phyloP scores from a whole-genome alignment of 1,140 invertebrate genomes.

The Coenobita brevimanus region DNA sequence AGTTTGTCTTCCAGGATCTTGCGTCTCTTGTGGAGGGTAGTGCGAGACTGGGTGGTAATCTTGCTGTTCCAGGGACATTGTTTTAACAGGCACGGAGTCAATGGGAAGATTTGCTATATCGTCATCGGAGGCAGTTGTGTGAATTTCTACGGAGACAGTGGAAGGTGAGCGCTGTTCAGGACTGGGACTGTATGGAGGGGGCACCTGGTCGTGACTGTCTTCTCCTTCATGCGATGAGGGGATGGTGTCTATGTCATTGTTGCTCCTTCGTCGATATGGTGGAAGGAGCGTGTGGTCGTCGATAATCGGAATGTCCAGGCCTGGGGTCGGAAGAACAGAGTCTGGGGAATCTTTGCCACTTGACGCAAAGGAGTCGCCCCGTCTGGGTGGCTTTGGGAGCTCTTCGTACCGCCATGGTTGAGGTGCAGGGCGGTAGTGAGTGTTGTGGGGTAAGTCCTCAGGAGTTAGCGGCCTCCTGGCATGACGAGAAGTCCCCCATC shows the following conservation, averaged over 20 bases:
- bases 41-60: slow-evolving; percentile 7
- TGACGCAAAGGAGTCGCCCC: slow-evolving; percentile 20
- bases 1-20: no score
- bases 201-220: slow-evolving; percentile 34
- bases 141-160: slow-evolving; percentile 62
- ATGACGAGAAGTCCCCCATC: slow-evolving; percentile 11
- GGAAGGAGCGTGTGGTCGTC: slow-evolving; percentile 59
- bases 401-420: slow-evolving; percentile 47
- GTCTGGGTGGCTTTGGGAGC: slow-evolving; percentile 42
- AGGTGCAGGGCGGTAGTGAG: slow-evolving; percentile 17
- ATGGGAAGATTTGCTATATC: slow-evolving; percentile 40
- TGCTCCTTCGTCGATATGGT: slow-evolving; percentile 44
- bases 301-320: slow-evolving; percentile 45
- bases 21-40: background rate
- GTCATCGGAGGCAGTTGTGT: slow-evolving; percentile 58
- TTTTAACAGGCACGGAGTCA: background rate
- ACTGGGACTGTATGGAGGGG: slow-evolving; percentile 57
- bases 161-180: slow-evolving; percentile 44
- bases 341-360: slow-evolving; percentile 9
- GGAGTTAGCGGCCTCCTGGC: slow-evolving; percentile 27
- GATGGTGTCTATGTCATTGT: background rate
- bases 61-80: slow-evolving; percentile 3
- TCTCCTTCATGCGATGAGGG: background rate
- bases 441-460: slow-evolving; percentile 30
- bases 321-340: slow-evolving; percentile 23